These are phyloP conservation scores for Drosophila suzukii DNA, from an alignment of 1,140 invertebrate genomes.

Conservation along the genomic window DNA sequence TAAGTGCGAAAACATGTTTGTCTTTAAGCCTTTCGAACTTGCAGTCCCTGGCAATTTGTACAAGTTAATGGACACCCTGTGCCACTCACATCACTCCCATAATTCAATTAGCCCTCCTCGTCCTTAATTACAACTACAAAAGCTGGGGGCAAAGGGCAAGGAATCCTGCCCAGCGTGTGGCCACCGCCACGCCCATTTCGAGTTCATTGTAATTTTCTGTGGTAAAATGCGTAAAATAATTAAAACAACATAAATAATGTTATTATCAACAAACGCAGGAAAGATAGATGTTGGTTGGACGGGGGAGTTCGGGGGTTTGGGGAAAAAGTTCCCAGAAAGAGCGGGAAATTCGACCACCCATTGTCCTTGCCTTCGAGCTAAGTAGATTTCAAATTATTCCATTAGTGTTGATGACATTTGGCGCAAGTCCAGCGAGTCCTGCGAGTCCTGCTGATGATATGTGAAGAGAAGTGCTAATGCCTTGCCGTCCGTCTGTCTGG, in stretches of 20 bases:
- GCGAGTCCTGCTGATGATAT: constrained; percentile 49
- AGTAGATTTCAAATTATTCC: constrained; percentile 83
- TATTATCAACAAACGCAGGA: constrained; percentile 49
- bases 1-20: constrained; percentile 52
- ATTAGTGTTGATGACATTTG: constrained; percentile 80
- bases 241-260: constrained; percentile 75
- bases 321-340: not conserved
- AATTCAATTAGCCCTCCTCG: constrained; percentile 73
- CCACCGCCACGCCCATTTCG: constrained; percentile 37
- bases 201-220: constrained; percentile 54
- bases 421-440: constrained; percentile 19
- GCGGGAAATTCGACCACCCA: constrained; percentile 22
- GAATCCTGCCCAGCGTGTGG: constrained; percentile 19
- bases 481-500: constrained; percentile 19
- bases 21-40: constrained; percentile 38
- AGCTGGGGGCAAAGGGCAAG: constrained; percentile 26
- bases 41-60: constrained; percentile 27
- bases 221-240: constrained; percentile 73
- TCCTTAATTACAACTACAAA: constrained; percentile 69
- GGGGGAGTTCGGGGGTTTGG: not conserved
- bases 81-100: constrained; percentile 37
- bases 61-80: constrained; percentile 49
- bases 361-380: constrained; percentile 59
- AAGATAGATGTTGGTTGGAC: constrained; percentile 7
- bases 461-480: constrained; percentile 64